Conservation (phyloP, 2,888 invertebrate species). For the Cataglyphis altisquamis region DNA sequence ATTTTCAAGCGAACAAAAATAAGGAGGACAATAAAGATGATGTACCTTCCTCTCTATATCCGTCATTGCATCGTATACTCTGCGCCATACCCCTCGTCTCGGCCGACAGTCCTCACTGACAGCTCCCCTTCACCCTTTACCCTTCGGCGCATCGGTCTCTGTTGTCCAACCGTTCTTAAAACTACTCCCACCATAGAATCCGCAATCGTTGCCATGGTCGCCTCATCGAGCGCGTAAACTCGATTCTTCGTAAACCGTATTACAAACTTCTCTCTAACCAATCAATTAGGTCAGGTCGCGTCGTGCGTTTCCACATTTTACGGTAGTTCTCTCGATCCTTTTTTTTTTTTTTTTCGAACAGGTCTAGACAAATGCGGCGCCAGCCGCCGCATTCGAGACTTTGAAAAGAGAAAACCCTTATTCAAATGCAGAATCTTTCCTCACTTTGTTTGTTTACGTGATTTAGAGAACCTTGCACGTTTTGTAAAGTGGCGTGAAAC, state of each 20-base stretch:
- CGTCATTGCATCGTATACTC: conserved; percentile 19
- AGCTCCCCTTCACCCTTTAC: conserved; percentile 26
- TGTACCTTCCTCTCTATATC: not conserved
- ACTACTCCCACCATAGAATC: conserved; percentile 61
- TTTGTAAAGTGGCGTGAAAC: not conserved
- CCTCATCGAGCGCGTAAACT: conserved; percentile 68
- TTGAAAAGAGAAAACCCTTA: not conserved
- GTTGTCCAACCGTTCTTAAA: conserved; percentile 62
- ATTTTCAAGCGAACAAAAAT: not conserved
- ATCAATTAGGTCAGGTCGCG: conserved; percentile 29
- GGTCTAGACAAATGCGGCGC: not conserved
- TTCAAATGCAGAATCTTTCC: not conserved
- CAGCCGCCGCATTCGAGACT: not conserved
- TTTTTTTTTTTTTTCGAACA: not conserved
- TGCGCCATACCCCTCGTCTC: not conserved
- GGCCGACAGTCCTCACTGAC: conserved; percentile 8
- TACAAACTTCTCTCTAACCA: not conserved
- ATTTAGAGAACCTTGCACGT: not conserved
- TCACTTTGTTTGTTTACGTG: not conserved
- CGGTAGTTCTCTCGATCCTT: not conserved
- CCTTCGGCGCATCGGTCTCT: conserved; percentile 44
- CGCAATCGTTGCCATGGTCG: conserved; percentile 72
- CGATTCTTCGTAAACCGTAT: conserved; percentile 50
- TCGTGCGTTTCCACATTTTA: conserved; percentile 11
- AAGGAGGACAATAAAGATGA: not conserved